phyloP scores from a whole-genome alignment of 2,797 vertebrate species.

The Huso huso region DNA sequence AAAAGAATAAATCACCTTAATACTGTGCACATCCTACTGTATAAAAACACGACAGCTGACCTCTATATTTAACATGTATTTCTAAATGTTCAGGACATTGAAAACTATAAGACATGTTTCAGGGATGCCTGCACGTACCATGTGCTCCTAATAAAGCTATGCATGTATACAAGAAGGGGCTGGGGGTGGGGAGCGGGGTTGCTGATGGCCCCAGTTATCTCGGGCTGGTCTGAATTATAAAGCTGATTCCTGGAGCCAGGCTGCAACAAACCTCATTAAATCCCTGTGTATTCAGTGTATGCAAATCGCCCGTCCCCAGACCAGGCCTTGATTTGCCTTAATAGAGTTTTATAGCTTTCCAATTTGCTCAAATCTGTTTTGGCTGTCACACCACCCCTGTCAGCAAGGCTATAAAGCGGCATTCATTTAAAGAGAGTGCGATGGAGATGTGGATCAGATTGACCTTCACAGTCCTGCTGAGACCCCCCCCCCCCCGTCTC shows the following conservation, averaged over 20 bases:
- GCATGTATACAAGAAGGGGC: too few species aligned
- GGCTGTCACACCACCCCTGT: slow-evolving; percentile 49
- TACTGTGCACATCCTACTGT: too few species aligned
- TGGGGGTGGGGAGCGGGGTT: too few species aligned
- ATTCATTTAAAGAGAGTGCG: background rate
- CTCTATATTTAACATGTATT: too few species aligned
- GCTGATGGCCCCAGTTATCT: too few species aligned
- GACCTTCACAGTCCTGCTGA: slow-evolving; percentile 2
- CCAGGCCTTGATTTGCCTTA: slow-evolving; percentile 73
- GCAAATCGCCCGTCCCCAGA: slow-evolving; percentile 68
- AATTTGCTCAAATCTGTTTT: slow-evolving; percentile 66
- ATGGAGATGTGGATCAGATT: background rate
- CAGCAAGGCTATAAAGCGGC: slow-evolving; percentile 28
- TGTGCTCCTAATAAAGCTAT: too few species aligned
- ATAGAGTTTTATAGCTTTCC: slow-evolving; percentile 75
- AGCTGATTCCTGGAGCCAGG: slow-evolving; percentile 61
- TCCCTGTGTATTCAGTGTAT: slow-evolving; percentile 66
- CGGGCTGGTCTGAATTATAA: slow-evolving; percentile 9
- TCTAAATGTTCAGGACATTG: too few species aligned
- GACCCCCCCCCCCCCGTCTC: background rate
- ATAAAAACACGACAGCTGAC: too few species aligned
- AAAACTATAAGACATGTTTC: too few species aligned
- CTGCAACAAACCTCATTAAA: slow-evolving; percentile 69
- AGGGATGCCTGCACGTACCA: too few species aligned
- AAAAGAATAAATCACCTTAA: too few species aligned